A percentile compares a stretch with the other conserved stretches of the same genome.
Conservation (phyloP, 37 sponge, comb jelly and placozoan species). For the Petrosia ficiformis region DNA sequence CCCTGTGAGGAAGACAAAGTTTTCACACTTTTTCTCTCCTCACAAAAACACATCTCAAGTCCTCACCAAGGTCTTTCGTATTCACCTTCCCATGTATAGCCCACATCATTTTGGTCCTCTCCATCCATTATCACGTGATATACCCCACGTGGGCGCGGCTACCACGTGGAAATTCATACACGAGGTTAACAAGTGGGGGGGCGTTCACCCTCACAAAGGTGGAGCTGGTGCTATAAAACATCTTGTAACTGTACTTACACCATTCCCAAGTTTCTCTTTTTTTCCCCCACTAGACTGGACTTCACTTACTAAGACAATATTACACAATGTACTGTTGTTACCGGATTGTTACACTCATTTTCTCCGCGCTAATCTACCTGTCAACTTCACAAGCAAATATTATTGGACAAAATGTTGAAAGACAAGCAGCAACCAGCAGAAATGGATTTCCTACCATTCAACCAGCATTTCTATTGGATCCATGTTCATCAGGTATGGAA, state of each 20-base stretch:
- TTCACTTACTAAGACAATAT: no score
- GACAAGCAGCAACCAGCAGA: no score
- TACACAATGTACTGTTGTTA: no score
- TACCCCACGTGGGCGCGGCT: neutral
- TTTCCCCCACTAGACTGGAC: neutral
- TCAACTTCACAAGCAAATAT: no score
- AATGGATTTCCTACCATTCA: no score
- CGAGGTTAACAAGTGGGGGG: neutral
- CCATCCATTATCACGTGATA: no score
- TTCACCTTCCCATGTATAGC: slow-evolving; percentile 77
- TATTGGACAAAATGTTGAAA: no score
- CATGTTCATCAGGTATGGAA: no score
- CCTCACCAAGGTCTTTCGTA: slow-evolving; percentile 82
- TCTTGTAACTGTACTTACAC: neutral
- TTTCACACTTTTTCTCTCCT: neutral
- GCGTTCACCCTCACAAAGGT: neutral
- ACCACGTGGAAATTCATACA: neutral
- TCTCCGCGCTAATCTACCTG: no score
- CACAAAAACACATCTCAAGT: neutral
- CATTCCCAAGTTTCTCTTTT: neutral
- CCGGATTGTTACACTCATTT: no score
- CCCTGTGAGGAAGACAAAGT: slow-evolving; percentile 38
- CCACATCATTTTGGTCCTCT: slow-evolving; percentile 54
- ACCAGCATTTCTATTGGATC: no score
- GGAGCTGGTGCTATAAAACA: neutral